Evolutionary conservation across 30 jellyfish, hydroid and myxozoan species (phyloP).

Genomic region (Turritopsis dohrnii): DNA sequence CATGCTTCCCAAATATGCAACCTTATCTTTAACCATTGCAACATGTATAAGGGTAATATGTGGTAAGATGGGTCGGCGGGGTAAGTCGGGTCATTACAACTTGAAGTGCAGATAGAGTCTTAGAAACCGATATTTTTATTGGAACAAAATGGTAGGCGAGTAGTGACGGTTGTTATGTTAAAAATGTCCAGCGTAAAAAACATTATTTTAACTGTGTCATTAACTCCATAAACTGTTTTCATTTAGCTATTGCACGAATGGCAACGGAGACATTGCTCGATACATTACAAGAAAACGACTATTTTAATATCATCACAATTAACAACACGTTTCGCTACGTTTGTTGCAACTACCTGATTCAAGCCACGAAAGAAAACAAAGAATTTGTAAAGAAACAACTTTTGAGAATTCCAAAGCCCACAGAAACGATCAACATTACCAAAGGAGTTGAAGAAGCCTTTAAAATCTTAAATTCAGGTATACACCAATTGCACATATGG

Average conservation of each 20-base stretch:
- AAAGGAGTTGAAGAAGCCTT: constrained; percentile 55
- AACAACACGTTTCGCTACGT: constrained; percentile 5
- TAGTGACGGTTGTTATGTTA: no score
- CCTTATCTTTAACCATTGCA: no score
- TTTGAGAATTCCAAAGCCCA: constrained; percentile 31
- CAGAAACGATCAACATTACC: constrained; percentile 44
- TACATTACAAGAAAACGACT: constrained; percentile 83
- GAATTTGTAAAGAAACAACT: constrained; percentile 33
- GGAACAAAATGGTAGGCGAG: no score
- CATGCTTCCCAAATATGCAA: no score
- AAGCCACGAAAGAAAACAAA: constrained; percentile 76
- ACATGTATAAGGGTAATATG: no score
- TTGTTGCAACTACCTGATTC: constrained; percentile 38
- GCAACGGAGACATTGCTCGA: constrained; percentile 69
- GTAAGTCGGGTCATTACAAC: no score
- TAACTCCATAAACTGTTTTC: neutral
- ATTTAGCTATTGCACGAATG: constrained; percentile 71
- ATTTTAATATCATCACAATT: constrained; percentile 60
- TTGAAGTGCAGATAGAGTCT: no score
- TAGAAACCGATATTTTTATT: no score
- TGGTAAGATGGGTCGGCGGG: no score
- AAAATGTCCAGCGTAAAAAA: no score
- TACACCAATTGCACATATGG: neutral
- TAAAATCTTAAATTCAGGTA: constrained; percentile 19
- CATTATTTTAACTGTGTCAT: no score